Percentiles rank a stretch among this genome's conserved stretches.
Evolutionary conservation across 2,113 vertebrate genomes (phyloP).

Genomic region (Suncus etruscus): DNA sequence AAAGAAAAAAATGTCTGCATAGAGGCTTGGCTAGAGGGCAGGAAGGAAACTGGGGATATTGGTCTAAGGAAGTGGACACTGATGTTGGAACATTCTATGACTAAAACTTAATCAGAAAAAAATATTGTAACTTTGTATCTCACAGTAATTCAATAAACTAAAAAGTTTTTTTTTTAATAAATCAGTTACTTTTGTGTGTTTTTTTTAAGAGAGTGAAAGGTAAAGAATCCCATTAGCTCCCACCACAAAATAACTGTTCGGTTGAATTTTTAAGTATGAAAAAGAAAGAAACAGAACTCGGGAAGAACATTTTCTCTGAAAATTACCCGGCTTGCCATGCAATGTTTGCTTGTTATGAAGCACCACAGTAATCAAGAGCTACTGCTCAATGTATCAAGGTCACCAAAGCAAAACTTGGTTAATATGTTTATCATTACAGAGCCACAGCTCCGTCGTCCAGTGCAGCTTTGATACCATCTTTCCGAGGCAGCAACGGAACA

Average conservation of each 20-base stretch:
- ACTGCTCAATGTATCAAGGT: conserved; percentile 78
- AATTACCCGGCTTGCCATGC: conserved; percentile 58
- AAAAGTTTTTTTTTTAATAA: background rate
- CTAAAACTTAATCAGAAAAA: too few species aligned
- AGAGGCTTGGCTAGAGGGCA: too few species aligned
- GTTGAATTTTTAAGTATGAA: conserved; percentile 43
- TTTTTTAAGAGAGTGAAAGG: background rate
- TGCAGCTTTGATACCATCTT: conserved; percentile 73
- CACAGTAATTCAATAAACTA: too few species aligned
- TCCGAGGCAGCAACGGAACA: conserved; percentile 65
- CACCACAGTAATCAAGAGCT: conserved; percentile 2
- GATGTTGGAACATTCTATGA: too few species aligned
- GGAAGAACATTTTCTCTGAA: conserved; percentile 59
- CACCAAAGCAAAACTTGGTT: conserved; percentile 76
- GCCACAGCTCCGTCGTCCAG: conserved; percentile 57
- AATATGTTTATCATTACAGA: conserved; percentile 81
- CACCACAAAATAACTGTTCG: background rate
- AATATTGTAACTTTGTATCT: background rate
- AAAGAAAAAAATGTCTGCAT: too few species aligned
- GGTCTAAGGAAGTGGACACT: too few species aligned
- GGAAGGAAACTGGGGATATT: too few species aligned
- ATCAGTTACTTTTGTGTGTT: conserved; percentile 55
- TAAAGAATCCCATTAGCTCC: background rate
- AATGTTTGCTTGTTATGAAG: conserved; percentile 70
- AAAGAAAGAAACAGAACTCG: background rate